Percentiles rank a stretch among this genome's conserved stretches.
Evolutionary conservation across 2,888 invertebrate species (phyloP).

Genomic region (Agonopterix alstromeriana): DNA sequence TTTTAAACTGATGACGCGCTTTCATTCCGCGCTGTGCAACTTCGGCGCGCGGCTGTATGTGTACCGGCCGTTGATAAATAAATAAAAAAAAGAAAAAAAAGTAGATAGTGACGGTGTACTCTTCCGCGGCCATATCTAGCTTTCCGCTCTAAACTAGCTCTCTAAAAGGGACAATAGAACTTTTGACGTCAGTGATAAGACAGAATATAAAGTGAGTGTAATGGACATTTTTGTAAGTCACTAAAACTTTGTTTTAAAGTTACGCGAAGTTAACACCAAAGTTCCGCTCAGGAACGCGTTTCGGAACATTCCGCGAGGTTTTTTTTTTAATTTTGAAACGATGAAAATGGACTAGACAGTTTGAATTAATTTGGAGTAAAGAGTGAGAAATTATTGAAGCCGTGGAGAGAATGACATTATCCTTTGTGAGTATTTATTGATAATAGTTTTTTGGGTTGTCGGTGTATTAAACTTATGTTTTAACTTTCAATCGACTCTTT

Average conservation of each 20-base stretch:
- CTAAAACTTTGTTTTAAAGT: constrained; percentile 24
- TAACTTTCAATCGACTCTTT: not conserved
- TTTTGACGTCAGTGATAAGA: constrained; percentile 22
- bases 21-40: constrained; percentile 77
- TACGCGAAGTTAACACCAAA: constrained; percentile 15
- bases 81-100: constrained; percentile 51
- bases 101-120: constrained; percentile 66
- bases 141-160: constrained; percentile 17
- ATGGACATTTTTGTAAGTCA: constrained; percentile 21
- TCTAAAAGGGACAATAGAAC: constrained; percentile 20
- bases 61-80: constrained; percentile 66
- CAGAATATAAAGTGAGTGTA: constrained; percentile 6
- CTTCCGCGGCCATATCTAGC: constrained; percentile 58
- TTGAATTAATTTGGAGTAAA: constrained; percentile 20
- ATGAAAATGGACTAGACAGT: constrained; percentile 31
- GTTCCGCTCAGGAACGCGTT: constrained; percentile 4
- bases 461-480: not conserved
- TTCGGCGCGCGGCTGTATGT: constrained; percentile 74
- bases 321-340: constrained; percentile 22
- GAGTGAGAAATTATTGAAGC: constrained; percentile 38
- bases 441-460: not conserved
- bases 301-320: constrained; percentile 15
- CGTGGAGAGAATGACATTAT: constrained; percentile 72
- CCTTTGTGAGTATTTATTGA: constrained; percentile 59
- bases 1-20: constrained; percentile 79